phyloP scores from a whole-genome alignment of 2,113 vertebrate species.

The Todiramphus chloris region DNA sequence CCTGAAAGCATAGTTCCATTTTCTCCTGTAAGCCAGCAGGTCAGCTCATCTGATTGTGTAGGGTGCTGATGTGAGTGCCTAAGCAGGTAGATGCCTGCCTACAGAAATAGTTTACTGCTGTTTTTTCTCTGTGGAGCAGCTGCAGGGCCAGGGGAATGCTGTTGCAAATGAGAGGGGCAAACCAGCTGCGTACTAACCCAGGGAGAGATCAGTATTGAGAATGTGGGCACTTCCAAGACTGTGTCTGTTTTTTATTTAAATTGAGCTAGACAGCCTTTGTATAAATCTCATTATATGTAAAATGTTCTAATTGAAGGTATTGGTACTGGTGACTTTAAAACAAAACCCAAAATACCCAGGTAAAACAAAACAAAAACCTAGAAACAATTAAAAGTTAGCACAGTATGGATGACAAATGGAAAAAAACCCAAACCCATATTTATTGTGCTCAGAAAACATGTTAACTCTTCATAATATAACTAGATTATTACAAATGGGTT shows the following conservation, averaged over 20 bases:
- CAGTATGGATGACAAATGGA: neutral
- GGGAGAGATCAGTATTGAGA: neutral
- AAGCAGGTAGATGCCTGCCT: neutral
- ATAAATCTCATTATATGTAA: neutral
- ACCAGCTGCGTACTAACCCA: neutral
- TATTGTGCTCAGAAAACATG: neutral
- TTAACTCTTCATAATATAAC: neutral
- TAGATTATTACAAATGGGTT: neutral
- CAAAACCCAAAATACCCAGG: neutral
- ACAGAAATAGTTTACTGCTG: neutral
- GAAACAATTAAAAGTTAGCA: neutral
- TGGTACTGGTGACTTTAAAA: neutral
- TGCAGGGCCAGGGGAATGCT: neutral
- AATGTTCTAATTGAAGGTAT: neutral
- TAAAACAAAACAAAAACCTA: neutral
- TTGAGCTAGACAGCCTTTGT: neutral
- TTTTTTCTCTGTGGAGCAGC: neutral
- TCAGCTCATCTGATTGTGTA: neutral
- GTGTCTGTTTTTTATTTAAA: neutral
- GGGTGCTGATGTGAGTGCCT: neutral
- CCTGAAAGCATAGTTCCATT: neutral
- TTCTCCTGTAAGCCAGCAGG: neutral
- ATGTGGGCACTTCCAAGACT: neutral
- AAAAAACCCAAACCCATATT: neutral
- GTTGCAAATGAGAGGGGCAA: neutral